Base-by-base conservation (phyloP, 2,113 vertebrate genomes). In the Chaetura pelagica region DNA sequence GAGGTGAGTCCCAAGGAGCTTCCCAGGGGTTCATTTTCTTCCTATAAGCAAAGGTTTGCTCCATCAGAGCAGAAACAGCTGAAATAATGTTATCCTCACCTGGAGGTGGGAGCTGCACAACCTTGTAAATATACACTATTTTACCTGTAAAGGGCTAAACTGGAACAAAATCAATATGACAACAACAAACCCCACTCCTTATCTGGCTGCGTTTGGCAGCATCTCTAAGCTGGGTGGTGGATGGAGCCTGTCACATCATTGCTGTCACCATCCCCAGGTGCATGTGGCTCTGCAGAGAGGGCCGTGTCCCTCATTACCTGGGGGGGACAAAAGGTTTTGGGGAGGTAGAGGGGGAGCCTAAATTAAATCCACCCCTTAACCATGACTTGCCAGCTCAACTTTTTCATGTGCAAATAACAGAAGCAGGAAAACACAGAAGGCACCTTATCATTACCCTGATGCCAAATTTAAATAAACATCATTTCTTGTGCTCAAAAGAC, bases 391-490 rank as follows among this genome's bases (percentile, higher is more conserved):
- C 3, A 3, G 3, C 26, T 2, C 2, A 67, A 84, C 19, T 46
- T 94, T 86, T 92, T 94, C 78, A 74, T 35, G 83, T 92, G 79
- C 92, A 92, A 92, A 78, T 84, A 69, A 81, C 83, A 86, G 88
- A 6, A 86, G 88, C 71, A 52, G 63, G 84, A 79, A 91, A 91
- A 88, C 5, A 91, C 67, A 89, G 67, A 49, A n/a, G 46, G 79
- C 82, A 48, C 42, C 92, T 94, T 64, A 66, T 83, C 82, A n/a
- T 67, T 84, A 32, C 76, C 73, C 80, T 18, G 16, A 13, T 40
- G 54, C 83, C 84, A 78, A 78, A 86, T 81, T 78, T 22, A 94
- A 94, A 93, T 77, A 96, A 95, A 96, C 85, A 89, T 34, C 6
- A 90, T 94, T 96, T 95, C 44, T 86, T 89, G 62, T 12, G 79